A percentile compares a stretch with the other conserved stretches of the same genome.
These are phyloP conservation scores for Phyto melanocephala DNA, from an alignment of 2,888 invertebrate species.

Conservation along the genomic window DNA sequence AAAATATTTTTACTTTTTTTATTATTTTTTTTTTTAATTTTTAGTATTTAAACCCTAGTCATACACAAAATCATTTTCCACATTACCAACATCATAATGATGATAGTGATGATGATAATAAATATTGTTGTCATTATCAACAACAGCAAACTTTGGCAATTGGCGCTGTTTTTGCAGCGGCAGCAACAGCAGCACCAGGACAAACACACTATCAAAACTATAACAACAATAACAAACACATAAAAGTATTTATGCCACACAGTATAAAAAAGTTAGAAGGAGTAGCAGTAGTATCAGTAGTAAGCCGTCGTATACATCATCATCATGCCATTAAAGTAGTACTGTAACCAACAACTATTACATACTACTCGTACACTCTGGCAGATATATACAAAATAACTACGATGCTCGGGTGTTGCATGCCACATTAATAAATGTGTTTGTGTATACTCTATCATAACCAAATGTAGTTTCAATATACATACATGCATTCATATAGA, in stretches of 20 bases:
- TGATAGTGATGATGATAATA: conserved; percentile 38
- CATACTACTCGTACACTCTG: not conserved
- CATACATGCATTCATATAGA: too few relatives aligned
- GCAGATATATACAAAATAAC: not conserved
- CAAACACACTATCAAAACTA: not conserved
- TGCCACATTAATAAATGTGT: not conserved
- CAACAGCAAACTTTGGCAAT: not conserved
- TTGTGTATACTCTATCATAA: not conserved
- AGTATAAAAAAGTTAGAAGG: not conserved
- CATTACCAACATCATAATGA: conserved; percentile 4
- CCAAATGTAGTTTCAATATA: conserved; percentile 31
- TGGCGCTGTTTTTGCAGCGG: too few relatives aligned
- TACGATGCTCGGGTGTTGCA: not conserved
- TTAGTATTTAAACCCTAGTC: too few relatives aligned
- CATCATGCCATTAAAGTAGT: conserved; percentile 40
- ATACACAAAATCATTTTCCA: too few relatives aligned
- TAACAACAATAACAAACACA: not conserved
- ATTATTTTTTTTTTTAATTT: too few relatives aligned
- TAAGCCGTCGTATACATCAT: not conserved
- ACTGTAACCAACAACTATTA: not conserved
- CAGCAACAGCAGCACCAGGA: not conserved
- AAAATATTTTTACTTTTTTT: too few relatives aligned
- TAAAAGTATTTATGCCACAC: conserved; percentile 10
- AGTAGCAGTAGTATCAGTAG: conserved; percentile 1
- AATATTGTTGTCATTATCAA: conserved; percentile 40